These are phyloP conservation scores for Poecilobothrus nobilitatus DNA, from an alignment of 2,888 invertebrate genomes.

Conservation along the genomic window DNA sequence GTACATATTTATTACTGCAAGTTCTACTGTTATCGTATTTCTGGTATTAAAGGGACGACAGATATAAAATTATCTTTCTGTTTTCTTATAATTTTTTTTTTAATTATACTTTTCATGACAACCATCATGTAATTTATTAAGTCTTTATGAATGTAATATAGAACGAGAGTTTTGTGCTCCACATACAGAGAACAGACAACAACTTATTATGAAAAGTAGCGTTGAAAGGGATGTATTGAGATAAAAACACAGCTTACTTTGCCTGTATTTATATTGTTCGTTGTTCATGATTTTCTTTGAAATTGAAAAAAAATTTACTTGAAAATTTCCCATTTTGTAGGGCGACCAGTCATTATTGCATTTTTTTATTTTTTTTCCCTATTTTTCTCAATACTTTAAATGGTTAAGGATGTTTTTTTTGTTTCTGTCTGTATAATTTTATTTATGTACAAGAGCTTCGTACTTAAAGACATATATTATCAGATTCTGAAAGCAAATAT, in stretches of 20 bases:
- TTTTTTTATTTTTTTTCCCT: neutral
- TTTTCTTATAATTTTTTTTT: neutral
- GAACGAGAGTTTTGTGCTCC: neutral
- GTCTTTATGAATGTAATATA: neutral
- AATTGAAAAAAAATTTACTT: neutral
- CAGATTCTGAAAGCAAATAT: no score
- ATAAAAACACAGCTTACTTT: no score
- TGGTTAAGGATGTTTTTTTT: neutral
- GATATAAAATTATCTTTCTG: neutral
- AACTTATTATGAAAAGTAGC: no score
- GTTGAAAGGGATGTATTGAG: no score
- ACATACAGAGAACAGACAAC: no score
- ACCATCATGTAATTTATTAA: neutral
- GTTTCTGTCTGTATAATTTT: no score
- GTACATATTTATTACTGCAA: neutral
- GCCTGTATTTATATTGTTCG: no score
- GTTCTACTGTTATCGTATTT: neutral
- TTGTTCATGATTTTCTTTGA: no score
- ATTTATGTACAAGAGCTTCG: no score
- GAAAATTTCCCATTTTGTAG: neutral
- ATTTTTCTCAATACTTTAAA: neutral
- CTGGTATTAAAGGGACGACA: neutral
- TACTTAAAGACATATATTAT: no score
- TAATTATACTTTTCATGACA: neutral
- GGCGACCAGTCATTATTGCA: neutral